Evolutionary conservation across 2,113 vertebrate genomes (phyloP), one percentile per base, ranked within the genome.

Genomic region (Oryzias celebensis): DNA sequence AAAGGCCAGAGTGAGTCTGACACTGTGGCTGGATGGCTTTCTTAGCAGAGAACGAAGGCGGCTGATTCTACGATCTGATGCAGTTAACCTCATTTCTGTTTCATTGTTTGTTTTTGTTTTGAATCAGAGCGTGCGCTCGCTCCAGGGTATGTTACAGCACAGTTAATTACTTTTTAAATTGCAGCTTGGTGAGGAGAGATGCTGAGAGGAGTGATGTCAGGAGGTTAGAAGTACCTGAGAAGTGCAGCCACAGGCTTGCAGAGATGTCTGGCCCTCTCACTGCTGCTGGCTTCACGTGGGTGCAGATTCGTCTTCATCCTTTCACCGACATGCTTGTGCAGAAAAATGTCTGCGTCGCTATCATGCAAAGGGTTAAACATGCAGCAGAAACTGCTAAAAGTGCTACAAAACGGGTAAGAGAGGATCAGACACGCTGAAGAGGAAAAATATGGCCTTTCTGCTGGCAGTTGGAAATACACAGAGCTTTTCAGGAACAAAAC

Each of bases 151-250:
- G 73, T 71, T 70, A 69, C 78, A 79, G 76, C 81, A 84, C 74
- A 90, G 88, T 92, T 94, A 92, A 93, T 94, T 93, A 87, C 80
- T 88, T 92, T 94, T 92, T 86, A 94, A 94, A 94, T 91, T 85
- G 88, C 90, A 81, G 70, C 92, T 90, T 65, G 77, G 68, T 60
- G 85, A 89, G 84, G 87, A 89, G 85, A 87, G 89, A 91, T 90
- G 94, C 92, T 93, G 93, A 93, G 92, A 93, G 91, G 91, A 89
- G 90, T 91, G 84, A 90, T 85, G 90, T 90, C 91, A 92, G 90
- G 92, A 92, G 91, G 94, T 94, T 93, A 92, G 92, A 91, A 90
- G 94, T 93, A 94, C 91, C 93, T 93, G 88, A 83, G 82, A 89
- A 68, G 71, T 70, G 88, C 93, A 92, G 91, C 94, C 83, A 86